Evolutionary conservation across 1,140 invertebrate genomes (phyloP), one percentile per base, ranked within the genome.

Genomic region (Aphelenchoides fujianensis): DNA sequence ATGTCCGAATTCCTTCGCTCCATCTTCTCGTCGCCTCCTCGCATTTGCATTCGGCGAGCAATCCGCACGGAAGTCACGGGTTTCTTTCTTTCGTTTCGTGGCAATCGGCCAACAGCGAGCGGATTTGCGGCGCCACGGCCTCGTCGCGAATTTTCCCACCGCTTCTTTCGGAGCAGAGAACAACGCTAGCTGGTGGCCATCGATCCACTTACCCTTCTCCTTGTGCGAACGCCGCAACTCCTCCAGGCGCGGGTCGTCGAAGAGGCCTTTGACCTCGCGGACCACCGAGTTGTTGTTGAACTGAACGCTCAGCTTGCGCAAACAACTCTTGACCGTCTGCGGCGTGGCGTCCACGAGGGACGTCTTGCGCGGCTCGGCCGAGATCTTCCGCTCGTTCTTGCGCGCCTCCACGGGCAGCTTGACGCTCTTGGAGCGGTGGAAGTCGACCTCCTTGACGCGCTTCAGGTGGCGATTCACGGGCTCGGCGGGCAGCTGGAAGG

Each of bases 261-360:
- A 69, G 64, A 69, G 64, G 62, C 67, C 67, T 16, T 32, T 70
- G 1, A 69, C 67, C 30, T 71, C 67, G 3, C 64, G n/a, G 12
- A 71, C 63, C 63, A 66, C 32, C 27, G 36, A 12, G 16, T 34
- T 66, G 31, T 66, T 66, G 36, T 66, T 66, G 32, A 69, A 35
- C 3, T 69, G 67, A 19, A 23, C 67, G 64, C 67, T 69, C 30
- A 69, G 30, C 37, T 69, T 69, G 12, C 67, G 12, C 28, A 69
- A 30, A 68, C 67, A 69, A 68, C 16, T 31, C 30, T 30, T 23
- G 2, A 69, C 67, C n/a, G 32, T 32, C 28, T 69, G 23, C 0
- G 67, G 64, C n/a, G 67, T 71, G 19, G 67, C 61, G 27, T 69
- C 67, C 28, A 71, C 64, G 19, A 69, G 61, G 16, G 67, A 69